Percentiles rank a stretch among this genome's conserved stretches.
Evolutionary conservation across 2,888 invertebrate species (phyloP).

Genomic region (Drosophila antonietae): DNA sequence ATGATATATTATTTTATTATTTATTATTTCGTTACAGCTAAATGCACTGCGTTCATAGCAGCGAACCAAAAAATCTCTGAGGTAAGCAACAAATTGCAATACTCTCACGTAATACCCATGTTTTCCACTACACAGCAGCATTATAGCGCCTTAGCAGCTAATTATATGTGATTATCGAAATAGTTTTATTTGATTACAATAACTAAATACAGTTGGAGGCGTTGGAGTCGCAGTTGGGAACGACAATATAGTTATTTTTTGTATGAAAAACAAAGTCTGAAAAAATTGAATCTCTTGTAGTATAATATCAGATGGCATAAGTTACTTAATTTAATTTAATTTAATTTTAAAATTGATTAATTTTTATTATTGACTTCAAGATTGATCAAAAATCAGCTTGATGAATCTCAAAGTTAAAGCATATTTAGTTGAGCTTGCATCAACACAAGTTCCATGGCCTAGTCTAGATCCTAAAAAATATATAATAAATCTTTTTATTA

Average conservation of each 20-base stretch:
- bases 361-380: too few species aligned
- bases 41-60: constrained; percentile 19
- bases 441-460: too few species aligned
- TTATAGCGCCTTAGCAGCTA: constrained; percentile 25
- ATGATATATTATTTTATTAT: constrained; percentile 37
- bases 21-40: constrained; percentile 47
- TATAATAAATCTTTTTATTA: too few species aligned
- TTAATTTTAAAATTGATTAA: too few species aligned
- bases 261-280: neutral
- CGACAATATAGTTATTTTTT: neutral
- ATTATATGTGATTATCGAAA: constrained; percentile 10
- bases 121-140: constrained; percentile 3
- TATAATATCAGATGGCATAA: too few species aligned
- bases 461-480: too few species aligned
- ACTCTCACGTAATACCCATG: constrained; percentile 36
- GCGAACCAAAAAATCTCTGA: constrained; percentile 17
- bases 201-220: neutral
- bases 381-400: too few species aligned
- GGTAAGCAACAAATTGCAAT: constrained; percentile 43
- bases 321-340: too few species aligned
- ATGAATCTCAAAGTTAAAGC: too few species aligned
- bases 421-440: too few species aligned
- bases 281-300: neutral
- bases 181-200: constrained; percentile 3
- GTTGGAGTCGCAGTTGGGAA: neutral